phyloP scores from a whole-genome alignment of 2,113 vertebrate species.

The Sitta europaea region DNA sequence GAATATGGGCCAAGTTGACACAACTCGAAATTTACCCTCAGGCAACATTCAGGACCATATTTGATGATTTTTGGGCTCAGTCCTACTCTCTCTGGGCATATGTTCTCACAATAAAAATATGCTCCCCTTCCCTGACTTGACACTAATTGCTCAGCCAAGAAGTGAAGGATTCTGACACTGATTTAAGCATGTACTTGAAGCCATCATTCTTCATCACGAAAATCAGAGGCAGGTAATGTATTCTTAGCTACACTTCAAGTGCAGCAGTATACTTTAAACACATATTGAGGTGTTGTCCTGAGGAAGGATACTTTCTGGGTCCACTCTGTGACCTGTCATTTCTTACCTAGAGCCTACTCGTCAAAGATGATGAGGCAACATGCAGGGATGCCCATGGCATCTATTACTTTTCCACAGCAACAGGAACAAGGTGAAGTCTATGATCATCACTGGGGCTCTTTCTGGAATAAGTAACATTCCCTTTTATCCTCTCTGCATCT shows the following conservation, averaged over 20 bases:
- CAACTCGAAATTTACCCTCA: not conserved
- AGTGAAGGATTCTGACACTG: constrained; percentile 3
- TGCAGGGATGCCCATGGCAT: fast-evolving
- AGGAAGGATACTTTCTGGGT: not conserved
- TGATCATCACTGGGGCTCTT: not conserved
- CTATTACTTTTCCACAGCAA: fast-evolving
- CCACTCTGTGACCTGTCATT: not conserved
- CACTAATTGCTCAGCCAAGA: constrained; percentile 18
- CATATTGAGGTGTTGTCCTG: not conserved
- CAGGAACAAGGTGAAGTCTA: not conserved
- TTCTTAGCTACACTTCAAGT: not conserved
- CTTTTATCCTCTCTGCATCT: not conserved
- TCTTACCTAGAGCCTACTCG: not conserved
- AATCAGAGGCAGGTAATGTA: not conserved
- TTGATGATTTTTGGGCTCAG: constrained; percentile 21
- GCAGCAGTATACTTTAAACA: not conserved
- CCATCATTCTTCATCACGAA: not conserved
- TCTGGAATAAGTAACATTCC: not conserved
- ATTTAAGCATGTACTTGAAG: not conserved
- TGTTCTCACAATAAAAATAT: constrained; percentile 29
- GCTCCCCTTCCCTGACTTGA: constrained; percentile 13
- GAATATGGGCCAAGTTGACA: not conserved
- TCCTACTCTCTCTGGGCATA: constrained; percentile 3
- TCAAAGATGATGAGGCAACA: not conserved
- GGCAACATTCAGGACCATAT: not conserved